Conservation (phyloP, 1,140 invertebrate species). For the Psix sp. region DNA sequence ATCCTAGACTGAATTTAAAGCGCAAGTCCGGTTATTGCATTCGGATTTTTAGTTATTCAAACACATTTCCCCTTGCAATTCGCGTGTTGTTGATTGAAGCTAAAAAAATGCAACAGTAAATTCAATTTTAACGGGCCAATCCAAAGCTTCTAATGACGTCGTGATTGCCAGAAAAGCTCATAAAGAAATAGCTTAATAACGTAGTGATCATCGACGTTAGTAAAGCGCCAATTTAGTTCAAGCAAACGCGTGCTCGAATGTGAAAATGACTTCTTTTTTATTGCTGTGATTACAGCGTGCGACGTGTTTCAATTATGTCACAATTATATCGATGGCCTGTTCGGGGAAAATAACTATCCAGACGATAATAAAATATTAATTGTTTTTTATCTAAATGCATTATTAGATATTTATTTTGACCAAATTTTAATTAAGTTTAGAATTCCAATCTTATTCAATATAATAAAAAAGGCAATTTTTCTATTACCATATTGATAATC, state of each 20-base stretch:
- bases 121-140: conserved; percentile 1
- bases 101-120: neutral
- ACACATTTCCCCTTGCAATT: too few relatives aligned
- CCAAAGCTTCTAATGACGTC: conserved; percentile 1
- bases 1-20: too few relatives aligned
- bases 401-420: too few relatives aligned
- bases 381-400: too few relatives aligned
- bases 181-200: conserved; percentile 35
- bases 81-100: too few relatives aligned
- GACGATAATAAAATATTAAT: too few relatives aligned
- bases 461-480: too few relatives aligned
- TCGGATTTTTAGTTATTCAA: too few relatives aligned
- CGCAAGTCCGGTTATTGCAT: too few relatives aligned
- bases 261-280: conserved; percentile 21
- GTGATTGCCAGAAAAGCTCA: conserved; percentile 15
- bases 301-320: conserved; percentile 1
- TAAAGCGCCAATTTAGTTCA: conserved; percentile 9
- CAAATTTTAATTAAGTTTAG: too few relatives aligned
- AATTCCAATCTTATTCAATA: too few relatives aligned
- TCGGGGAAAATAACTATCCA: neutral
- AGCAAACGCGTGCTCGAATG: conserved; percentile 17
- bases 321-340: conserved; percentile 23
- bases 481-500: neutral
- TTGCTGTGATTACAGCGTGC: conserved; percentile 3
- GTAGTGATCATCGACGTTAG: conserved; percentile 12